These are phyloP conservation scores for Cichladusa arquata DNA, from an alignment of 2,113 vertebrate genomes.

Conservation along the genomic window DNA sequence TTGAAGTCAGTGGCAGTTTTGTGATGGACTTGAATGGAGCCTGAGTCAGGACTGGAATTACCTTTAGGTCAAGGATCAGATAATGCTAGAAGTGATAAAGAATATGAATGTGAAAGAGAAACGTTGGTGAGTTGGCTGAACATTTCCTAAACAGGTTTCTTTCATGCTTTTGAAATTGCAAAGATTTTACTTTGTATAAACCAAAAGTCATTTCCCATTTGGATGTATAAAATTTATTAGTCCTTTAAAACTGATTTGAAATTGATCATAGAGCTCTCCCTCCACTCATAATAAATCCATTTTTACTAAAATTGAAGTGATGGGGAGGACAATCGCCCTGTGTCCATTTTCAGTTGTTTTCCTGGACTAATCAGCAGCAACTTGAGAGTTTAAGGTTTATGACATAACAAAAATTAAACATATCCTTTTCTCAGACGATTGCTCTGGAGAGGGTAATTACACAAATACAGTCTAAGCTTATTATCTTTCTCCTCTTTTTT, in stretches of 20 bases:
- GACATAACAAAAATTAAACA: conserved; percentile 72
- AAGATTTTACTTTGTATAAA: background rate
- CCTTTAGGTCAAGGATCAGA: background rate
- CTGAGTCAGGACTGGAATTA: background rate
- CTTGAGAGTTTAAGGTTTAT: conserved; percentile 58
- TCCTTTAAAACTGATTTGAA: conserved; percentile 22
- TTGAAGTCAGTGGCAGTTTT: background rate
- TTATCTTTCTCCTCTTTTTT: conserved; percentile 53
- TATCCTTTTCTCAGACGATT: conserved; percentile 61
- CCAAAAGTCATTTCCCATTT: background rate
- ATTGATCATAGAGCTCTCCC: background rate
- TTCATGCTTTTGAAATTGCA: background rate
- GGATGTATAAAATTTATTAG: background rate
- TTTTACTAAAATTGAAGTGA: conserved; percentile 17
- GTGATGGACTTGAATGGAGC: background rate
- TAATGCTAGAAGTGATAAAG: background rate
- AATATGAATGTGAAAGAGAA: background rate
- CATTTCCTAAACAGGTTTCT: background rate
- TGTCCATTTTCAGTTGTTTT: conserved; percentile 55
- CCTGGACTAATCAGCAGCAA: conserved; percentile 55
- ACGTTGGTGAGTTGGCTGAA: background rate
- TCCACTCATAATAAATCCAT: conserved; percentile 14
- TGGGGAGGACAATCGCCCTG: conserved; percentile 11
- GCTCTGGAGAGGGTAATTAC: conserved; percentile 73
- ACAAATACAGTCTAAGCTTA: conserved; percentile 73